Percentiles rank a stretch among this genome's conserved stretches.
These are phyloP conservation scores for Nymphalis io DNA, from an alignment of 1,140 invertebrate genomes.

Conservation along the genomic window DNA sequence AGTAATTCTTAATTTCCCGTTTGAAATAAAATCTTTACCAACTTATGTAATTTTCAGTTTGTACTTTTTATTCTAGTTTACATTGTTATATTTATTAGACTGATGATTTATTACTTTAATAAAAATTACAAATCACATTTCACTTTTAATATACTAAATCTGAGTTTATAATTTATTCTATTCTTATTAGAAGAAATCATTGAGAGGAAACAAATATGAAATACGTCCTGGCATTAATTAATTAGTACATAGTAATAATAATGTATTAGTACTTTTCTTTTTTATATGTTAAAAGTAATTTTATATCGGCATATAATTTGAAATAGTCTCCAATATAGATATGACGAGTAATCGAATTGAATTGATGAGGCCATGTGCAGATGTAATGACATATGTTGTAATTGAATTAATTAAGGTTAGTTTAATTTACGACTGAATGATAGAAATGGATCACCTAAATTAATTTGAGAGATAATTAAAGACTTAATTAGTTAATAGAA, in stretches of 20 bases:
- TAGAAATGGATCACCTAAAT: background rate
- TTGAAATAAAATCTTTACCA: background rate
- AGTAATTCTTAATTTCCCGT: slow-evolving; percentile 3
- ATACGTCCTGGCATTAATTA: too few relatives aligned
- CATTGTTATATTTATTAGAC: background rate
- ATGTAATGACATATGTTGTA: background rate
- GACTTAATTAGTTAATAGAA: too few relatives aligned
- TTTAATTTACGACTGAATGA: background rate
- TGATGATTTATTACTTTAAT: background rate
- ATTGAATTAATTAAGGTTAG: slow-evolving; percentile 8
- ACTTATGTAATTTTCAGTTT: background rate
- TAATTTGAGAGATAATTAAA: background rate
- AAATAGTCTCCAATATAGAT: background rate
- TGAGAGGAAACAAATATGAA: too few relatives aligned
- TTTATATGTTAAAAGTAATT: background rate
- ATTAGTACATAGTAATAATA: too few relatives aligned
- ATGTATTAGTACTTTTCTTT: background rate
- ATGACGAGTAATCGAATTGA: background rate
- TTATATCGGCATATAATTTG: background rate
- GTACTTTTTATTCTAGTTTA: background rate
- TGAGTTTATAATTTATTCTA: too few relatives aligned
- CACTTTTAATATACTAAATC: too few relatives aligned
- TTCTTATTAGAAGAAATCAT: too few relatives aligned
- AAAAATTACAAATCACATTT: too few relatives aligned
- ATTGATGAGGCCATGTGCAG: background rate